Percentiles rank a stretch among this genome's conserved stretches.
phyloP scores from a whole-genome alignment of 2,797 vertebrate genomes.

The Tiaroga cobitis region DNA sequence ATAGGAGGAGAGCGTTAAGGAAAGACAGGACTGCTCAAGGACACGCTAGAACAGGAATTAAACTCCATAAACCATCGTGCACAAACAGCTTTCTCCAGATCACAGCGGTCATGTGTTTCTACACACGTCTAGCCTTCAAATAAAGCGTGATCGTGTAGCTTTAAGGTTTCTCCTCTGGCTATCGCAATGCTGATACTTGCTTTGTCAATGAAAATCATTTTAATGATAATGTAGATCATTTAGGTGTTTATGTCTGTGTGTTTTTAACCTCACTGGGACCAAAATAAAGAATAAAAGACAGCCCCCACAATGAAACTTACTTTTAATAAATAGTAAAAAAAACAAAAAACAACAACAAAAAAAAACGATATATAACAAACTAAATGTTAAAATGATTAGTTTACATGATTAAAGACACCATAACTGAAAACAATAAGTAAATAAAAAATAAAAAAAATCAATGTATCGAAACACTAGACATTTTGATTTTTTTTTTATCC shows the following conservation, averaged over 20 bases:
- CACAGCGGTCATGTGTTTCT: not conserved
- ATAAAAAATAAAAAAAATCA: no score
- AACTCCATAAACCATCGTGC: conserved; percentile 8
- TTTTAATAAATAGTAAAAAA: not conserved
- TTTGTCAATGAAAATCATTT: not conserved
- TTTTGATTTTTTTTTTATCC: no score
- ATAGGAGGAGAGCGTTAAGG: conserved; percentile 59
- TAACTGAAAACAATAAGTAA: no score
- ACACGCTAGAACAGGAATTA: conserved; percentile 37
- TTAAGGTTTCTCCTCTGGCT: not conserved
- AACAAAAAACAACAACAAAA: no score
- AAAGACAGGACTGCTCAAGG: conserved; percentile 55
- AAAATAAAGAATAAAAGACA: not conserved
- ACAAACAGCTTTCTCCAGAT: conserved; percentile 29
- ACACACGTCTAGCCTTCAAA: no score
- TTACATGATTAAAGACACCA: not conserved
- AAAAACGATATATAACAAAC: no score
- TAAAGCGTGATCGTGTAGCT: not conserved
- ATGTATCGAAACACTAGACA: no score
- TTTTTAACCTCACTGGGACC: not conserved
- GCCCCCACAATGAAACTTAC: not conserved
- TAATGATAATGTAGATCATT: not conserved
- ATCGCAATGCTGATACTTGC: not conserved
- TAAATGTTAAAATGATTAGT: not conserved
- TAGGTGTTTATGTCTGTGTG: not conserved